A percentile compares a stretch with the other conserved stretches of the same genome.
Conservation (phyloP, 2,888 invertebrate genomes). For the Drosophila merina region DNA sequence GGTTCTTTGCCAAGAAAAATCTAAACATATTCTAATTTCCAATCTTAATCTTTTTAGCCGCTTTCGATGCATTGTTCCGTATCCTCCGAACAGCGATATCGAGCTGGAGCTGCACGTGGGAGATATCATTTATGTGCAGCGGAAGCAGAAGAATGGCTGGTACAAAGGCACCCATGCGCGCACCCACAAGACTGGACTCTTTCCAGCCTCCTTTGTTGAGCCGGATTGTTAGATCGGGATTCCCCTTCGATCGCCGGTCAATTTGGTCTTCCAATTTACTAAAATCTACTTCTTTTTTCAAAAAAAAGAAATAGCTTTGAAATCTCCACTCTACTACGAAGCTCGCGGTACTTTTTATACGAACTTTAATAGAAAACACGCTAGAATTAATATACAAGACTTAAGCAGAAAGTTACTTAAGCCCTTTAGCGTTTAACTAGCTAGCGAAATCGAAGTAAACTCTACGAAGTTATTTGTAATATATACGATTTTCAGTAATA, state of each 20-base stretch:
- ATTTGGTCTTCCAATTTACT: slow-evolving; percentile 62
- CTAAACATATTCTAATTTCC: neutral
- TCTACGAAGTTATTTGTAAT: slow-evolving; percentile 38
- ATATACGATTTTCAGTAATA: slow-evolving; percentile 41
- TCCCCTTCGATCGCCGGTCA: slow-evolving; percentile 55
- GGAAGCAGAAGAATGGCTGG: slow-evolving; percentile 97
- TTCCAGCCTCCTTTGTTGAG: slow-evolving; percentile 97
- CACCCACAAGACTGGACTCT: slow-evolving; percentile 96
- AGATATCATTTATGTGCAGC: slow-evolving; percentile 95
- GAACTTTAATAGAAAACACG: slow-evolving; percentile 62
- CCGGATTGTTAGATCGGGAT: slow-evolving; percentile 80
- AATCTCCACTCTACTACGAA: slow-evolving; percentile 53
- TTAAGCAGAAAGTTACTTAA: slow-evolving; percentile 38
- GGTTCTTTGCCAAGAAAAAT: too few relatives aligned
- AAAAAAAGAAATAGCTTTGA: slow-evolving; percentile 47
- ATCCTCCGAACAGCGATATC: slow-evolving; percentile 97
- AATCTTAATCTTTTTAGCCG: slow-evolving; percentile 82
- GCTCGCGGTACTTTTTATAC: slow-evolving; percentile 58
- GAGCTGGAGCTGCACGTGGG: slow-evolving; percentile 95
- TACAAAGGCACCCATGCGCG: slow-evolving; percentile 96
- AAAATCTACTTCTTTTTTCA: slow-evolving; percentile 51
- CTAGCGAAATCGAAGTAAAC: slow-evolving; percentile 31
- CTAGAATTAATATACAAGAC: slow-evolving; percentile 24
- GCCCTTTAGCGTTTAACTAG: slow-evolving; percentile 48
- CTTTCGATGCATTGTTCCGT: slow-evolving; percentile 96